Evolutionary conservation across 2,113 vertebrate genomes (phyloP).

Genomic region (Pyxicephalus adspersus): DNA sequence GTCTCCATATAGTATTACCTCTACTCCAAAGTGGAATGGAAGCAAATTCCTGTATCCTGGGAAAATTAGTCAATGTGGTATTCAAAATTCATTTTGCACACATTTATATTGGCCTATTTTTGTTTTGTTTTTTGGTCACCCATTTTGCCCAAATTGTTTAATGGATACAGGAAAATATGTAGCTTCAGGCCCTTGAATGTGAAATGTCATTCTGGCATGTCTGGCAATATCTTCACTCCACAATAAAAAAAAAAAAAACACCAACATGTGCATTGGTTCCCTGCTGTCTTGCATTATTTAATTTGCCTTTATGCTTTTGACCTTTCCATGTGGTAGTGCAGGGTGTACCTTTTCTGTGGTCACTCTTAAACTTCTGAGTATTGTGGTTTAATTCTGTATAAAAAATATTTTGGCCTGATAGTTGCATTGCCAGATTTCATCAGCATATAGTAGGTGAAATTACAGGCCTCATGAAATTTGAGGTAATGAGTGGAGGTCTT

Average conservation of each 20-base stretch:
- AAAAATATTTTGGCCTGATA: too few species aligned
- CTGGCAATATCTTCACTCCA: slow-evolving; percentile 78
- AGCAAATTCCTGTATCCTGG: slow-evolving; percentile 66
- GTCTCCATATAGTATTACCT: slow-evolving; percentile 43
- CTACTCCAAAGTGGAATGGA: slow-evolving; percentile 67
- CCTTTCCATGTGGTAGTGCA: too few species aligned
- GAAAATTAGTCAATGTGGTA: slow-evolving; percentile 64
- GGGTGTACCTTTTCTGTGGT: too few species aligned
- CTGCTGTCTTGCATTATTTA: slow-evolving; percentile 71
- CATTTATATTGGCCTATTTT: slow-evolving; percentile 58
- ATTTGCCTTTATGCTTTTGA: slow-evolving; percentile 46
- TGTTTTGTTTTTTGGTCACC: slow-evolving; percentile 58
- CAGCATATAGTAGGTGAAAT: too few species aligned
- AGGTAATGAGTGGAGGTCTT: too few species aligned
- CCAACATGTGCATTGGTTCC: slow-evolving; percentile 71
- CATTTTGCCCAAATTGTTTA: slow-evolving; percentile 63
- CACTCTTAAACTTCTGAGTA: too few species aligned
- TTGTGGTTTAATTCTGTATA: too few species aligned
- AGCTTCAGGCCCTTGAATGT: slow-evolving; percentile 78
- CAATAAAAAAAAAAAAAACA: slow-evolving; percentile 80
- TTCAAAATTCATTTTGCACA: slow-evolving; percentile 65
- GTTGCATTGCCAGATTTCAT: too few species aligned
- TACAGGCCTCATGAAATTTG: too few species aligned
- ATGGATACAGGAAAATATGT: slow-evolving; percentile 69
- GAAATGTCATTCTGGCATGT: slow-evolving; percentile 79